A percentile compares a stretch with the other conserved stretches of the same genome.
Evolutionary conservation across 64 coral and sea anemone species (phyloP).

Genomic region (Montipora cactus): DNA sequence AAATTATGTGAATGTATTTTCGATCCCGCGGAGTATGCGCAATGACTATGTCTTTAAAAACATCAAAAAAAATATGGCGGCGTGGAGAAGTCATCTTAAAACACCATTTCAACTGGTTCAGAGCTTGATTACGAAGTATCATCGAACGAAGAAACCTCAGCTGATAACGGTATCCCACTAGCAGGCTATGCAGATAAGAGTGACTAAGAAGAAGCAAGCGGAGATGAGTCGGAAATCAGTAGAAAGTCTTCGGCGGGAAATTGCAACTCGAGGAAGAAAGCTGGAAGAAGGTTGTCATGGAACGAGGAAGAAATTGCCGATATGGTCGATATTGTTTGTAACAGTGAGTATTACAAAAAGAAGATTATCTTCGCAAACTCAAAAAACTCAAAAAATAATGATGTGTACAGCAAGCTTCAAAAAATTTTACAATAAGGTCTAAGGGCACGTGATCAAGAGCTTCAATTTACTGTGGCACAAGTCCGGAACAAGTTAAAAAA

Average conservation of each 20-base stretch:
- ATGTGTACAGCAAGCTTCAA: too few relatives aligned
- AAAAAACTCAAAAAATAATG: conserved; percentile 56
- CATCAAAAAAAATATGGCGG: neutral
- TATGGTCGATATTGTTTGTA: conserved; percentile 64
- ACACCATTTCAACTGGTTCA: neutral
- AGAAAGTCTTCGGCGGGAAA: conserved; percentile 15
- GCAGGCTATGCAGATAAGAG: neutral
- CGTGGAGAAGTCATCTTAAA: neutral
- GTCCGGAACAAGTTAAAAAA: conserved; percentile 62
- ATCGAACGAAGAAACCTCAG: neutral
- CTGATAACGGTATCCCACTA: neutral
- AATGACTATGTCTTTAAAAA: neutral
- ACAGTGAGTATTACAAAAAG: conserved; percentile 48
- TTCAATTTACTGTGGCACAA: conserved; percentile 20
- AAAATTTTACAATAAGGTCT: too few relatives aligned
- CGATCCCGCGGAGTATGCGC: neutral
- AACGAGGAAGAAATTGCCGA: conserved; percentile 45
- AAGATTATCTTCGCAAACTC: conserved; percentile 36
- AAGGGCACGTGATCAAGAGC: neutral
- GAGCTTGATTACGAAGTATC: neutral
- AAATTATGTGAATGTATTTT: neutral
- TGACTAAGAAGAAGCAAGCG: neutral
- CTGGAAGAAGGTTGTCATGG: conserved; percentile 20
- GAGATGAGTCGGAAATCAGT: neutral
- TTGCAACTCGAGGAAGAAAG: conserved; percentile 25